Conservation (phyloP, 2,797 vertebrate species). For the Borostomias antarcticus region DNA sequence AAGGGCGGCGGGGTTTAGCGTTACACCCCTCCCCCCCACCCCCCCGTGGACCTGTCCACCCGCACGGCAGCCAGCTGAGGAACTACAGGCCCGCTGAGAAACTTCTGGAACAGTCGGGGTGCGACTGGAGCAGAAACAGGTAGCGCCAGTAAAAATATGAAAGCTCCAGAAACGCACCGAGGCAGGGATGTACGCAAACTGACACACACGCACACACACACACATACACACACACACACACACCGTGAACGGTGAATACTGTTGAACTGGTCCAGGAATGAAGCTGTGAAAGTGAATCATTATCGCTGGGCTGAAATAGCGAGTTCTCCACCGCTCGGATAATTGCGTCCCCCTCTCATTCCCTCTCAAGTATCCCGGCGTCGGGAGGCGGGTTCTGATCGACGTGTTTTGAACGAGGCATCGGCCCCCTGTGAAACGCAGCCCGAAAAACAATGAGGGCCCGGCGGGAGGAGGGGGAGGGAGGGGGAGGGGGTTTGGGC, state of each 20-base stretch:
- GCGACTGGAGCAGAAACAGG: conserved; percentile 71
- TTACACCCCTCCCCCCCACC: conserved; percentile 68
- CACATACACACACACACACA: conserved; percentile 12
- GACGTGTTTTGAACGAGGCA: conserved; percentile 54
- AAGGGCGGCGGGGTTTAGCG: conserved; percentile 63
- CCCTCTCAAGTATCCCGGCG: conserved; percentile 8
- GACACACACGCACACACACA: conserved; percentile 12
- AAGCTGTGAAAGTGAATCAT: conserved; percentile 1
- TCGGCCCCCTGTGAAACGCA: conserved; percentile 35
- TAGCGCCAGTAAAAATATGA: conserved; percentile 68
- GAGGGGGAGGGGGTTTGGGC: no score
- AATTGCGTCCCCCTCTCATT: conserved; percentile 5
- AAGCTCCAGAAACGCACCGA: conserved; percentile 46
- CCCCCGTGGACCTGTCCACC: conserved; percentile 65
- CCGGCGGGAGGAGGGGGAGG: no score
- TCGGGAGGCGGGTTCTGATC: conserved; percentile 9
- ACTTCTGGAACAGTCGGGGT: conserved; percentile 66
- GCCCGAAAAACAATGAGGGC: conserved; percentile 47
- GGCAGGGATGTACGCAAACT: conserved; percentile 40
- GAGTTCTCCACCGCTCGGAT: conserved; percentile 30
- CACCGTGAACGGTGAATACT: background rate
- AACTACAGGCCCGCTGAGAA: conserved; percentile 63
- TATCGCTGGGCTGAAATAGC: background rate
- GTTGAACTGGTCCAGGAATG: background rate
- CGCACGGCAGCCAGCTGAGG: conserved; percentile 66